phyloP scores from a whole-genome alignment of 2,888 invertebrate genomes.

The Hirtodrosophila alboralis region DNA sequence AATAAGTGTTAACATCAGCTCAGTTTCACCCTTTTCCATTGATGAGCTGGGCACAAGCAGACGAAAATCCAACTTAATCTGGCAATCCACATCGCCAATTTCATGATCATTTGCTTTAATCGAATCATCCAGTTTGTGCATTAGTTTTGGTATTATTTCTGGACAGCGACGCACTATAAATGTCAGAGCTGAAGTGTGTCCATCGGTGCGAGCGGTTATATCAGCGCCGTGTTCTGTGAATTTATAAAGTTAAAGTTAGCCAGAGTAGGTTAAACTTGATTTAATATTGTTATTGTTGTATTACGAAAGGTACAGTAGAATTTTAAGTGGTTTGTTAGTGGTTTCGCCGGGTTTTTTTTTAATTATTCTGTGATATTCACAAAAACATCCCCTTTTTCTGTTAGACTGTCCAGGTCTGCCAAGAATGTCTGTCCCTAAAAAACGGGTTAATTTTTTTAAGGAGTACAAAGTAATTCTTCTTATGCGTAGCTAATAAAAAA shows the following conservation, averaged over 20 bases:
- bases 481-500: no score
- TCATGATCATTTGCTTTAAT: slow-evolving; percentile 93
- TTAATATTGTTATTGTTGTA: no score
- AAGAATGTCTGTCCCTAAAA: no score
- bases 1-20: slow-evolving; percentile 88
- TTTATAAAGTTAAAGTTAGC: background rate
- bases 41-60: slow-evolving; percentile 86
- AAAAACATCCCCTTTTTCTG: no score
- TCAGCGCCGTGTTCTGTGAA: slow-evolving; percentile 90
- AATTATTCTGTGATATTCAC: no score
- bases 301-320: no score
- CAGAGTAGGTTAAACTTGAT: no score
- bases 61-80: slow-evolving; percentile 88
- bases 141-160: slow-evolving; percentile 90
- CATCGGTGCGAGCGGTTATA: slow-evolving; percentile 91
- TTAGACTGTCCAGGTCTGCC: no score
- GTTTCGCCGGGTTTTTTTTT: no score
- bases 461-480: no score
- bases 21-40: slow-evolving; percentile 88
- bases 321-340: no score
- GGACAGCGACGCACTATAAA: slow-evolving; percentile 94
- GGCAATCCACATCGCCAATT: slow-evolving; percentile 93
- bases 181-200: slow-evolving; percentile 91
- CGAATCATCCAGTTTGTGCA: slow-evolving; percentile 89
- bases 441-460: no score